A percentile compares a stretch with the other conserved stretches of the same genome.
phyloP scores from a whole-genome alignment of 2,888 invertebrate species.

The Ditula angustiorana region DNA sequence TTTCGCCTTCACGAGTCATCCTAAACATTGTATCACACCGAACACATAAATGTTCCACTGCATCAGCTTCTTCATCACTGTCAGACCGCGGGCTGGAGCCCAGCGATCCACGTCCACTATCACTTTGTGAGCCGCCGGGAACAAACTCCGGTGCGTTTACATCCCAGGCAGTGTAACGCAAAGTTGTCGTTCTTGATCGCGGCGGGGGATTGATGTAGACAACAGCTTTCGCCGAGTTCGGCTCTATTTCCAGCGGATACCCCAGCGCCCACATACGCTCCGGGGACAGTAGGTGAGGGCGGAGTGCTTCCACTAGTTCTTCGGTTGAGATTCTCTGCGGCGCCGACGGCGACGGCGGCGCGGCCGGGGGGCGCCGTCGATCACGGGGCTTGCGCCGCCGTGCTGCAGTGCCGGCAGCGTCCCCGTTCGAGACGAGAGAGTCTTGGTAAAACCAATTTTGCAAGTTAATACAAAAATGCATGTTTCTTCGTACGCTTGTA shows the following conservation, averaged over 20 bases:
- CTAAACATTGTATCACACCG: slow-evolving; percentile 91
- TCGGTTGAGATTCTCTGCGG: slow-evolving; percentile 84
- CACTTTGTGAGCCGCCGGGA: slow-evolving; percentile 81
- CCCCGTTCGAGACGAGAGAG: slow-evolving; percentile 72
- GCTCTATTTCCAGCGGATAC: slow-evolving; percentile 88
- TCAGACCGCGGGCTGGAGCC: slow-evolving; percentile 84
- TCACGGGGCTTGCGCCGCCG: slow-evolving; percentile 72
- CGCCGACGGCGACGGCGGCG: slow-evolving; percentile 72
- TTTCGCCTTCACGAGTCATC: slow-evolving; percentile 89
- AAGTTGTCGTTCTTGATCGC: slow-evolving; percentile 71
- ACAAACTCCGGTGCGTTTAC: slow-evolving; percentile 89
- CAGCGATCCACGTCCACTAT: slow-evolving; percentile 84
- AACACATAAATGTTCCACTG: slow-evolving; percentile 87
- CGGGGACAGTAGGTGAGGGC: slow-evolving; percentile 86
- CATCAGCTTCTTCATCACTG: slow-evolving; percentile 84
- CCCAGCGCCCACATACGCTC: slow-evolving; percentile 88
- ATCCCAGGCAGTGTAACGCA: slow-evolving; percentile 80
- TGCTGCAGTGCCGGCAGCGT: slow-evolving; percentile 73
- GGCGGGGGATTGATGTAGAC: slow-evolving; percentile 86
- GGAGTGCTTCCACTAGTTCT: slow-evolving; percentile 85
- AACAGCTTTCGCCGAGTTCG: slow-evolving; percentile 86
- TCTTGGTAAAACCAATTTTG: slow-evolving; percentile 83
- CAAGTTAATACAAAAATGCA: slow-evolving; percentile 80
- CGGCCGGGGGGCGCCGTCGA: slow-evolving; percentile 75
- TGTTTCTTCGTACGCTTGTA: slow-evolving; percentile 74